phyloP scores from a whole-genome alignment of 2,113 vertebrate genomes.

The Brienomyrus longianalis region DNA sequence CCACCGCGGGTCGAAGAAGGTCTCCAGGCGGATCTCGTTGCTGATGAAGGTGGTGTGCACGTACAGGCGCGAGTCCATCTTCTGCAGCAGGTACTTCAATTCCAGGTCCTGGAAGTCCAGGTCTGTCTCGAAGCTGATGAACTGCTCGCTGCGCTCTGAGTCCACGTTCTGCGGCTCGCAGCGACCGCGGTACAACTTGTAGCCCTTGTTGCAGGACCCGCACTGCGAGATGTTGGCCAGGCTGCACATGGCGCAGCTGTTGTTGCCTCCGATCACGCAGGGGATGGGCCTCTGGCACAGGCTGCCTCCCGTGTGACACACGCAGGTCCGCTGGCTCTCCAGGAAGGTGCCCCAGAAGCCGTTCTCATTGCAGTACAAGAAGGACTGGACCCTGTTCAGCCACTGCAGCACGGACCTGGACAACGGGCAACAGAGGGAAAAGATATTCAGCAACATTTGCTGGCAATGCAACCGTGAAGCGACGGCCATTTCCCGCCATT shows the following conservation, averaged over 20 bases:
- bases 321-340: constrained; percentile 91
- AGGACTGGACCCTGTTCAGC: constrained; percentile 93
- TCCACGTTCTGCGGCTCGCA: constrained; percentile 98
- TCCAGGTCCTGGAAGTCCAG: constrained; percentile 98
- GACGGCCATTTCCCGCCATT: background rate
- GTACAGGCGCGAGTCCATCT: constrained; percentile 95
- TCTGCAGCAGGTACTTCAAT: constrained; percentile 96
- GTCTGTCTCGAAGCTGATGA: constrained; percentile 98
- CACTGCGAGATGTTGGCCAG: constrained; percentile 97
- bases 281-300: constrained; percentile 95
- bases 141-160: constrained; percentile 96
- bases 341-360: constrained; percentile 97
- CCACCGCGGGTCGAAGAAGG: constrained; percentile 96
- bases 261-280: constrained; percentile 94
- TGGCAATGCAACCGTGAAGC: background rate
- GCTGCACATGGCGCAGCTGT: constrained; percentile 99
- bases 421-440: background rate
- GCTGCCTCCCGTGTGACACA: constrained; percentile 88
- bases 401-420: constrained; percentile 93
- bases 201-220: constrained; percentile 98
- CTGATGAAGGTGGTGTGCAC: constrained; percentile 98
- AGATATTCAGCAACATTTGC: constrained; percentile 12
- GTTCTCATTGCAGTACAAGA: constrained; percentile 98
- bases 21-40: constrained; percentile 96
- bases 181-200: constrained; percentile 91